These are phyloP conservation scores for Scyliorhinus canicula DNA, from an alignment of 2,797 vertebrate genomes.

Conservation along the genomic window DNA sequence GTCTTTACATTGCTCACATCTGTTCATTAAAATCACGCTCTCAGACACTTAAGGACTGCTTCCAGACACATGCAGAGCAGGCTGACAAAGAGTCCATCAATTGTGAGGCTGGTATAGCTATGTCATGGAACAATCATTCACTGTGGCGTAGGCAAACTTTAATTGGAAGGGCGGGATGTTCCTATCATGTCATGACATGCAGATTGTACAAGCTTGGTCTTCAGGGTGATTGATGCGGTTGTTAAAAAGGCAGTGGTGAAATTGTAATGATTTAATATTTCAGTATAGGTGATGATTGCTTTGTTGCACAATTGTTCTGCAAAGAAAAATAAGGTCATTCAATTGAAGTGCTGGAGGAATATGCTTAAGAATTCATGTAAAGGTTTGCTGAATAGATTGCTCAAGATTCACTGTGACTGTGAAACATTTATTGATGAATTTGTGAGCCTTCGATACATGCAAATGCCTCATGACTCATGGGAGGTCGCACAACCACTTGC, in stretches of 20 bases:
- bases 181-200: not conserved
- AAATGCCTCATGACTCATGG: not conserved
- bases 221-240: not conserved
- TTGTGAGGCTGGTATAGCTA: not conserved
- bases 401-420: not conserved
- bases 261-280: not conserved
- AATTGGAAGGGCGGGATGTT: not conserved
- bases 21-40: not conserved
- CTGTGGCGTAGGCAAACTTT: not conserved
- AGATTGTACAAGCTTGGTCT: not conserved
- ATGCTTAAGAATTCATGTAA: not conserved
- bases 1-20: not conserved
- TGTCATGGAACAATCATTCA: not conserved
- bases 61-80: not conserved
- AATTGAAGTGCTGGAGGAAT: not conserved
- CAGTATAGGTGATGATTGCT: not conserved
- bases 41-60: not conserved
- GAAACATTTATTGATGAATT: not conserved
- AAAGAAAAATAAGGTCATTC: not conserved
- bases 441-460: not conserved
- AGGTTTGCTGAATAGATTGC: not conserved
- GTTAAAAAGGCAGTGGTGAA: not conserved
- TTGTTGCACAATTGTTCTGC: not conserved
- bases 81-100: not conserved
- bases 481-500: not conserved